Conservation (phyloP, 2,888 invertebrate genomes). For the Sarcophaga variegata region DNA sequence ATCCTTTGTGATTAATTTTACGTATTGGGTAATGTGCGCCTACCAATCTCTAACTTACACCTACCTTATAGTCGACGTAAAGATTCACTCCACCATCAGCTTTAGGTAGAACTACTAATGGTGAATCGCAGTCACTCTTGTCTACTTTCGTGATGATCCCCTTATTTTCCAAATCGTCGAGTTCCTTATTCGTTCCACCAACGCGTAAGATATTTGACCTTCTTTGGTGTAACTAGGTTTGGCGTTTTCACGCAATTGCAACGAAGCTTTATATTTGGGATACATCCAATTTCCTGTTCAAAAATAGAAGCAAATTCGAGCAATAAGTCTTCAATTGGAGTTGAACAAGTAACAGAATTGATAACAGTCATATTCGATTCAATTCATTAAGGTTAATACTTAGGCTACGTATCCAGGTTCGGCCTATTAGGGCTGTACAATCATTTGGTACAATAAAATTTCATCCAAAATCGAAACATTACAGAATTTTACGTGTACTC, state of each 20-base stretch:
- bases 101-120: too few species aligned
- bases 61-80: not conserved
- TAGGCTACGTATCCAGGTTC: constrained; percentile 35
- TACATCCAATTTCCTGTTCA: constrained; percentile 30
- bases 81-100: too few species aligned
- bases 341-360: too few species aligned
- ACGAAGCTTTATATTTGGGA: constrained; percentile 40
- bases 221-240: constrained; percentile 40
- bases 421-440: constrained; percentile 38
- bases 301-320: too few species aligned
- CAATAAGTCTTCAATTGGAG: too few species aligned
- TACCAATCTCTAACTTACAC: constrained; percentile 8
- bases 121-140: not conserved
- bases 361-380: not conserved
- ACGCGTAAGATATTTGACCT: constrained; percentile 37
- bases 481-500: too few species aligned
- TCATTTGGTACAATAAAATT: too few species aligned
- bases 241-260: constrained; percentile 33
- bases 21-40: too few species aligned
- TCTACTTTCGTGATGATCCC: not conserved
- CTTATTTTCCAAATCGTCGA: too few species aligned
- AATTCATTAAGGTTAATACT: constrained; percentile 34
- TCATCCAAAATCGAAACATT: too few species aligned
- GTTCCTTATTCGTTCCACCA: constrained; percentile 17
- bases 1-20: too few species aligned